Conservation (phyloP, 2,797 vertebrate species). For the Meda fulgida region DNA sequence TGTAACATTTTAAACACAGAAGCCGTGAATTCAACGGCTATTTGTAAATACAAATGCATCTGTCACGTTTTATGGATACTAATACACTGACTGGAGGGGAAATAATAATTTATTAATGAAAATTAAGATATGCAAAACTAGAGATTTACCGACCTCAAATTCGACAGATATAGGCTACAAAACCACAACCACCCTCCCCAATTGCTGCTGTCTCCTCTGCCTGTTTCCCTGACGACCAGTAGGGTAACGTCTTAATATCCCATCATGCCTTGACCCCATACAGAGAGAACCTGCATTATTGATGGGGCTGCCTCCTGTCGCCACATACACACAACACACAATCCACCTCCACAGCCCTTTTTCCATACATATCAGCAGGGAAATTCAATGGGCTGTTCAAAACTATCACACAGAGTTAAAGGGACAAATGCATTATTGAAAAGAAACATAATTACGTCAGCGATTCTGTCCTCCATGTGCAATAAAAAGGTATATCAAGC, state of each 20-base stretch:
- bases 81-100: constrained; percentile 26
- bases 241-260: constrained; percentile 55
- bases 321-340: constrained; percentile 50
- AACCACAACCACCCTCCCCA: constrained; percentile 4
- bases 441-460: constrained; percentile 49
- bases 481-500: constrained; percentile 3
- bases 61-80: not conserved
- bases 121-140: not conserved
- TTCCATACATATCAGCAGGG: constrained; percentile 69
- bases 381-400: constrained; percentile 64
- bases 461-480: not conserved
- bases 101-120: constrained; percentile 27
- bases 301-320: constrained; percentile 55
- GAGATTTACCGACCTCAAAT: not conserved
- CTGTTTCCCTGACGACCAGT: constrained; percentile 46
- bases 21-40: not conserved
- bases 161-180: constrained; percentile 17
- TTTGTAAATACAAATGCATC: not conserved
- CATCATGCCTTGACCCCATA: constrained; percentile 52
- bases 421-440: constrained; percentile 75
- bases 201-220: constrained; percentile 41
- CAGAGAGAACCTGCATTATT: constrained; percentile 62
- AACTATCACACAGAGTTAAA: constrained; percentile 71
- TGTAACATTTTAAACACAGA: not conserved
- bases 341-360: constrained; percentile 8